Evolutionary conservation across 2,888 invertebrate species (phyloP).

Genomic region (Trachelus stipa): DNA sequence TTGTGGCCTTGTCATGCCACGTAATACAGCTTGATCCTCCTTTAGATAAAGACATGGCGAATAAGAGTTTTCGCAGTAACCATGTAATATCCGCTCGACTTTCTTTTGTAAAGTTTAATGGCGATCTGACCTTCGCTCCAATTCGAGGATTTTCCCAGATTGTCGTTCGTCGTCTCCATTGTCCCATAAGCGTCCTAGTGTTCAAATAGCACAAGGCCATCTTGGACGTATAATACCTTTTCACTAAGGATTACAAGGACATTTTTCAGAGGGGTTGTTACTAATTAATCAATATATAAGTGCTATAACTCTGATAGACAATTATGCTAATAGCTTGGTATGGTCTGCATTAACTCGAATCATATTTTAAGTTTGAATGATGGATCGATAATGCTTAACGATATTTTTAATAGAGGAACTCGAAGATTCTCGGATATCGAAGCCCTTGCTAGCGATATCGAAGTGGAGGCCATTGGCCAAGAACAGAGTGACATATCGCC

Average conservation of each 20-base stretch:
- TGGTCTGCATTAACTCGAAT: not conserved
- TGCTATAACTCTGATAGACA: not conserved
- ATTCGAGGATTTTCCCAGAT: not conserved
- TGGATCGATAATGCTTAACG: not conserved
- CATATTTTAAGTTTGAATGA: not conserved
- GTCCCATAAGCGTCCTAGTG: not conserved
- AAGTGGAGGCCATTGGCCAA: constrained; percentile 63
- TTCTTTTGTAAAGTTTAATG: not conserved
- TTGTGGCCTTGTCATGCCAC: not conserved
- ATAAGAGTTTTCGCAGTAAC: not conserved
- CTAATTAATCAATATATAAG: not conserved
- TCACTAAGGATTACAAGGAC: not conserved
- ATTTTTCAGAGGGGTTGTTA: not conserved
- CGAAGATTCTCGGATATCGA: constrained; percentile 66
- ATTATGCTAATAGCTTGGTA: not conserved
- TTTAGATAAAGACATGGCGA: not conserved
- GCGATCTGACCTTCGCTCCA: not conserved
- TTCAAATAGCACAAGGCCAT: not conserved
- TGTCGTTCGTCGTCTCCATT: not conserved
- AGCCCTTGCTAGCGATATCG: constrained; percentile 48
- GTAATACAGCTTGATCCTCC: not conserved
- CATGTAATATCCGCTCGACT: not conserved
- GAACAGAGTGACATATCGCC: constrained; percentile 72
- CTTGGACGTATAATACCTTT: not conserved
- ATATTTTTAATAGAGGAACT: constrained; percentile 60